Evolutionary conservation across 2,888 invertebrate genomes (phyloP), one percentile per base, ranked within the genome.

Genomic region (Griposia aprilina): DNA sequence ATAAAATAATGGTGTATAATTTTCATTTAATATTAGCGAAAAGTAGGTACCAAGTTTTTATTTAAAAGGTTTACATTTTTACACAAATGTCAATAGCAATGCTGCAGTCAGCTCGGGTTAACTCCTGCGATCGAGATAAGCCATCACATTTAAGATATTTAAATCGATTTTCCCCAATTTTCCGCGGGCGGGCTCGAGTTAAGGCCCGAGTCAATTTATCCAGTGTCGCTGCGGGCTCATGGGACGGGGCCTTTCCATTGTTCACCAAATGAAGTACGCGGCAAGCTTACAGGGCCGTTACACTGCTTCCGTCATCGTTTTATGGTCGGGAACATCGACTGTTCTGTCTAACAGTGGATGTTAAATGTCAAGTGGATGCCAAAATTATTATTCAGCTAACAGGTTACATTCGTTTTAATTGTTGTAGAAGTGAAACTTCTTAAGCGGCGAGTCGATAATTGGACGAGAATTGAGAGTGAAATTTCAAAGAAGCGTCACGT

Each of bases 91-190:
- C 86, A 76, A 81, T 88, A 83, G 86, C 80, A 85, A 80, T 78
- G 86, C 86, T 85, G 85, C 73, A 85, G 85, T 84, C 89, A 91
- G 82, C 88, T 89, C 88, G 90, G 92, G 93, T 93, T 93, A 93
- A 93, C 92, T 93, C 90, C 90, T 90, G 80, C 91, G 92, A 96
- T 96, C 95, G 85, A 94, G 96, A 96, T 96, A 96, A 96, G 94
- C 93, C 92, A 91, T 95, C 95, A 96, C 96, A 96, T 96, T 96
- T 92, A 94, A 96, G 96, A 96, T 96, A 96, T 96, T 96, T 96
- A 97, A 97, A 97, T 97, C 96, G 96, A 97, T 96, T 97, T 96
- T 94, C 94, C 94, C 95, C 96, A 96, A 96, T 97, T 97, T 96
- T 95, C 96, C 96, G 94, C 94, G 94, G 93, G 94, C 93, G 94